These are phyloP conservation scores for Empis stercorea DNA, from an alignment of 2,888 invertebrate species.

Conservation along the genomic window DNA sequence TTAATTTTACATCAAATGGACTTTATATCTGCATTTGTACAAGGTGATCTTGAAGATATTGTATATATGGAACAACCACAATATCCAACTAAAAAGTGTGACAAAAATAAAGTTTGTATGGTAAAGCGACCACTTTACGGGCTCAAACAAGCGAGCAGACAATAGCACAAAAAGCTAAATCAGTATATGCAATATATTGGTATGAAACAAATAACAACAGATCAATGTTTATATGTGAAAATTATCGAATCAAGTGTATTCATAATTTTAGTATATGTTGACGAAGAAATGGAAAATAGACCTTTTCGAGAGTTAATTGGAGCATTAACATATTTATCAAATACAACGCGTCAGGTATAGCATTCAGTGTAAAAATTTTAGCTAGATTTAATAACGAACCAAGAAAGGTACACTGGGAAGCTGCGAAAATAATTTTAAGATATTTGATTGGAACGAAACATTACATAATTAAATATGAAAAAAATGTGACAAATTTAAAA, in stretches of 20 bases:
- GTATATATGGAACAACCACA: too few relatives aligned
- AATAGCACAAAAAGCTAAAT: too few relatives aligned
- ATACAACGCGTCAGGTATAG: conserved; percentile 5
- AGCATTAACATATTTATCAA: conserved; percentile 4
- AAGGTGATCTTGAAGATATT: too few relatives aligned
- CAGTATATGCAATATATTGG: too few relatives aligned
- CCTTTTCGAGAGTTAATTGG: conserved; percentile 4
- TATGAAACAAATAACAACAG: background rate
- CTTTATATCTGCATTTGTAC: too few relatives aligned
- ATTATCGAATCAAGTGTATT: background rate
- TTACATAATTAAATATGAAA: conserved; percentile 1
- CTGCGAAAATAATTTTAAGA: conserved; percentile 4
- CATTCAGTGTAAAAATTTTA: conserved; percentile 4
- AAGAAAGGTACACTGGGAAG: conserved; percentile 4
- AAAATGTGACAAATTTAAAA: background rate
- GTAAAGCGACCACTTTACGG: too few relatives aligned
- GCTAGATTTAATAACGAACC: conserved; percentile 4
- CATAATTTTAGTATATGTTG: conserved; percentile 5
- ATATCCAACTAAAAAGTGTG: too few relatives aligned
- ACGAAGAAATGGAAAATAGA: conserved; percentile 4
- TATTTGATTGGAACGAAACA: conserved; percentile 2
- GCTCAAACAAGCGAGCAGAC: too few relatives aligned
- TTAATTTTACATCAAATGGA: too few relatives aligned
- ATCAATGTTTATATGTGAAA: conserved; percentile 3
- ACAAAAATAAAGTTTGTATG: too few relatives aligned